phyloP scores from a whole-genome alignment of 2,113 vertebrate species.

The Eolophus roseicapilla region DNA sequence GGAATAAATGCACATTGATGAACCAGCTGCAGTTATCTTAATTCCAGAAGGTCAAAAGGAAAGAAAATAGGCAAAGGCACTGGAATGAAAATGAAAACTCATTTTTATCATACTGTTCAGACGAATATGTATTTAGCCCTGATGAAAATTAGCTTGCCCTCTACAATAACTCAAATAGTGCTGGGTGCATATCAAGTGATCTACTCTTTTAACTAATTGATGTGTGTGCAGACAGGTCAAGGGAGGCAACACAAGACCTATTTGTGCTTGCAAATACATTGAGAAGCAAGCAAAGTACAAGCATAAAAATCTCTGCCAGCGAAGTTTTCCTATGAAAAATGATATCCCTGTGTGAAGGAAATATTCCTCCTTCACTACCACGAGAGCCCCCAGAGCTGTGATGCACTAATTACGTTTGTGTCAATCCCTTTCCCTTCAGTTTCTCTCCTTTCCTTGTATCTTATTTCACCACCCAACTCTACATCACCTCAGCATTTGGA shows the following conservation, averaged over 20 bases:
- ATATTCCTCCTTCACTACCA: neutral
- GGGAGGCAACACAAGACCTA: neutral
- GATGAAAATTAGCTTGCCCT: neutral
- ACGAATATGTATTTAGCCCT: neutral
- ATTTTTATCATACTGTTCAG: neutral
- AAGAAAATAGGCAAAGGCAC: neutral
- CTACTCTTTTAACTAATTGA: neutral
- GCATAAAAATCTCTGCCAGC: neutral
- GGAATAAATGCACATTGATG: neutral
- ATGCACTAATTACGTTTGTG: neutral
- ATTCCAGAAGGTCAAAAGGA: neutral
- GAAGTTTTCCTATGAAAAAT: neutral
- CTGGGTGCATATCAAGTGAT: neutral
- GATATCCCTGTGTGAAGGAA: neutral
- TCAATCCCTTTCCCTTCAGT: neutral
- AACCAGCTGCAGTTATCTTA: neutral
- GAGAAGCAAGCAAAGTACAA: neutral
- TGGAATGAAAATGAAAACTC: neutral
- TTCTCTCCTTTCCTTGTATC: neutral
- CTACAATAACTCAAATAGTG: neutral
- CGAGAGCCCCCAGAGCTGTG: rapidly evolving
- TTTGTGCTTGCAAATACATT: neutral
- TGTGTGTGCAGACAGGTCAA: neutral
- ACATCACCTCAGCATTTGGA: neutral
- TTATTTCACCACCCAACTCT: neutral